These are phyloP conservation scores for Regulus satrapa DNA, from an alignment of 2,113 vertebrate genomes.

Conservation along the genomic window DNA sequence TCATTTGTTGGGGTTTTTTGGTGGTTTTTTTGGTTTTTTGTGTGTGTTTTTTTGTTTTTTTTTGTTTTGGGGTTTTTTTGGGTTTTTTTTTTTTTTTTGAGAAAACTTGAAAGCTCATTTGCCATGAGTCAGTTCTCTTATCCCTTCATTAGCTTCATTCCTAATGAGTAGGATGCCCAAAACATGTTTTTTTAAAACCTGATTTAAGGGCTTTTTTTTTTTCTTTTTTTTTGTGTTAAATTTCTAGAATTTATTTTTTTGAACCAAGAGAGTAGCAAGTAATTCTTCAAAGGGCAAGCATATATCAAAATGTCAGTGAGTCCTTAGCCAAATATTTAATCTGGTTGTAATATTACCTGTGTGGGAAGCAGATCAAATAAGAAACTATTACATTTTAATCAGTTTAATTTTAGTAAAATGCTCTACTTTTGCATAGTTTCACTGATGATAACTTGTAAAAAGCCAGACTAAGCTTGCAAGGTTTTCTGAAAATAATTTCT, in stretches of 20 bases:
- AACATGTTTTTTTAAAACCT: not conserved
- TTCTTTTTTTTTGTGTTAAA: not conserved
- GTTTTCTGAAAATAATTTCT: not conserved
- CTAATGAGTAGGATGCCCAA: not conserved
- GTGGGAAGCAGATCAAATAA: not conserved
- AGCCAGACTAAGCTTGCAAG: not conserved
- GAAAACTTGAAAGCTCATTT: too few species aligned
- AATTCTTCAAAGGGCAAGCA: not conserved
- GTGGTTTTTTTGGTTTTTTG: too few species aligned
- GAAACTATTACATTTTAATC: not conserved
- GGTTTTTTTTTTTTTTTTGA: too few species aligned
- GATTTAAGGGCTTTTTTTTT: accelerated
- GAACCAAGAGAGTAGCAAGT: not conserved
- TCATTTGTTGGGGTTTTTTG: accelerated
- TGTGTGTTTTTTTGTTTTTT: too few species aligned
- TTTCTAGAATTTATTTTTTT: not conserved
- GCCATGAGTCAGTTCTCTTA: not conserved
- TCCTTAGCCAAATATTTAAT: not conserved
- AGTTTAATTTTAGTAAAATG: not conserved
- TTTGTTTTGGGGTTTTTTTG: not conserved
- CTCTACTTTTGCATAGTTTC: not conserved
- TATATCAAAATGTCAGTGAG: not conserved
- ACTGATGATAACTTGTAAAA: not conserved
- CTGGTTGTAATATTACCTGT: not conserved
- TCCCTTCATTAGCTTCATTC: not conserved